Conservation (phyloP, 2,888 invertebrate species). For the Drosophila greeni region DNA sequence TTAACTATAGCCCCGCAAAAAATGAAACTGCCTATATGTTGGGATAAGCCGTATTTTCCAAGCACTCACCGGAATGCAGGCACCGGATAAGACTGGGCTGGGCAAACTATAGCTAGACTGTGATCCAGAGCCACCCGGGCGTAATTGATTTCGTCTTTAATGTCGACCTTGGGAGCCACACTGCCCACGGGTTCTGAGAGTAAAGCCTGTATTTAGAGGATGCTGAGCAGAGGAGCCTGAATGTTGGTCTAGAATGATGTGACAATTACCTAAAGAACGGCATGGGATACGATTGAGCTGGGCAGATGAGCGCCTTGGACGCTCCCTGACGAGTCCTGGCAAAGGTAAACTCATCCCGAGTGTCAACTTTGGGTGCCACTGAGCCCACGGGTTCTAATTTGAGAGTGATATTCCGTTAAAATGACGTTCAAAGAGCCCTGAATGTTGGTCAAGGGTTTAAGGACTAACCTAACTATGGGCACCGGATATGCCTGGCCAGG, state of each 20-base stretch:
- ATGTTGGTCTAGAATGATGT: conserved; percentile 20
- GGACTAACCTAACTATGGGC: conserved; percentile 83
- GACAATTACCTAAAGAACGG: conserved; percentile 76
- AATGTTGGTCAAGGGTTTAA: conserved; percentile 49
- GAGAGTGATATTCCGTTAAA: not conserved
- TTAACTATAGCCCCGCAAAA: not conserved
- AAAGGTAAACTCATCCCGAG: conserved; percentile 81
- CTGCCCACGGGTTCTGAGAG: conserved; percentile 80
- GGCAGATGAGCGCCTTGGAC: conserved; percentile 83
- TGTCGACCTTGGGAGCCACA: conserved; percentile 84
- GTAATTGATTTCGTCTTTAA: conserved; percentile 83
- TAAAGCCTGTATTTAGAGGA: not conserved
- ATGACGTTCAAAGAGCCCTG: not conserved
- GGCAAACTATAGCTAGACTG: conserved; percentile 84
- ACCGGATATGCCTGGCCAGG: conserved; percentile 89
- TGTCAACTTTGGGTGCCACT: conserved; percentile 84
- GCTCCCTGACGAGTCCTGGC: conserved; percentile 67
- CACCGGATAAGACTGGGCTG: conserved; percentile 79
- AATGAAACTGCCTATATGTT: conserved; percentile 48
- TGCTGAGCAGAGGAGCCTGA: conserved; percentile 23
- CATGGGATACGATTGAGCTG: conserved; percentile 81
- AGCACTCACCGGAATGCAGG: conserved; percentile 59
- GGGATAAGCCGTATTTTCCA: not conserved
- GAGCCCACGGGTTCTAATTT: conserved; percentile 80
- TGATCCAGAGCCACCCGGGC: conserved; percentile 79